These are phyloP conservation scores for Oscheius sp. DNA, from an alignment of 2,888 invertebrate species.

Conservation along the genomic window DNA sequence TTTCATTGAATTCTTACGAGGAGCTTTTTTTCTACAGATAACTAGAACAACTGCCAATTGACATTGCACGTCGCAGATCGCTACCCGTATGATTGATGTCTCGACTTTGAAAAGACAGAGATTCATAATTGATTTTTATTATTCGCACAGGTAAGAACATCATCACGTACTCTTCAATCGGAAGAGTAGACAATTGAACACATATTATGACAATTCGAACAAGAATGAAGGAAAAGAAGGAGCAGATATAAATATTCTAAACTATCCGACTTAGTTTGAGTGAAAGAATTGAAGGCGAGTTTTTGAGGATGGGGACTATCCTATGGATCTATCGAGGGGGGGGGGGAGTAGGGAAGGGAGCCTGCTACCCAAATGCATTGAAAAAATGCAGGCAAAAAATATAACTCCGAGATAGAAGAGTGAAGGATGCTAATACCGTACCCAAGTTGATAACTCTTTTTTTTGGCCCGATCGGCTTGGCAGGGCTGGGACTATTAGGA, in stretches of 20 bases:
- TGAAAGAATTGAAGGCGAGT: not conserved
- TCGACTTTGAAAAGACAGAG: no score
- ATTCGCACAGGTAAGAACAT: slow-evolving; percentile 7
- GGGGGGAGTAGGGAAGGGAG: not conserved
- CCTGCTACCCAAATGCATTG: slow-evolving; percentile 12
- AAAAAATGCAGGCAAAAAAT: not conserved
- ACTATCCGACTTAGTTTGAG: slow-evolving; percentile 26
- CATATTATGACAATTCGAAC: slow-evolving; percentile 20
- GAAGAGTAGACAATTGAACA: no score
- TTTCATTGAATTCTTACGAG: no score
- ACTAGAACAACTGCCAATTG: no score
- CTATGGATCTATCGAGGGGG: not conserved
- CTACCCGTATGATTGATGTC: no score
- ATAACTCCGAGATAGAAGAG: not conserved
- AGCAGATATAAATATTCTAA: slow-evolving; percentile 20
- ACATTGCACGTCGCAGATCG: no score
- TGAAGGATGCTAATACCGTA: not conserved
- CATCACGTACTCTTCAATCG: not conserved
- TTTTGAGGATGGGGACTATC: not conserved
- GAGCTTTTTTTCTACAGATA: no score
- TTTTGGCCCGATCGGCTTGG: slow-evolving; percentile 4
- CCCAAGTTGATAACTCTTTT: not conserved
- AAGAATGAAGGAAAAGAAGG: not conserved
- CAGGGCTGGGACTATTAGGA: not conserved
- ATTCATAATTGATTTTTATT: slow-evolving; percentile 13